Evolutionary conservation across 2,888 invertebrate genomes (phyloP).

Genomic region (Callosobruchus maculatus): DNA sequence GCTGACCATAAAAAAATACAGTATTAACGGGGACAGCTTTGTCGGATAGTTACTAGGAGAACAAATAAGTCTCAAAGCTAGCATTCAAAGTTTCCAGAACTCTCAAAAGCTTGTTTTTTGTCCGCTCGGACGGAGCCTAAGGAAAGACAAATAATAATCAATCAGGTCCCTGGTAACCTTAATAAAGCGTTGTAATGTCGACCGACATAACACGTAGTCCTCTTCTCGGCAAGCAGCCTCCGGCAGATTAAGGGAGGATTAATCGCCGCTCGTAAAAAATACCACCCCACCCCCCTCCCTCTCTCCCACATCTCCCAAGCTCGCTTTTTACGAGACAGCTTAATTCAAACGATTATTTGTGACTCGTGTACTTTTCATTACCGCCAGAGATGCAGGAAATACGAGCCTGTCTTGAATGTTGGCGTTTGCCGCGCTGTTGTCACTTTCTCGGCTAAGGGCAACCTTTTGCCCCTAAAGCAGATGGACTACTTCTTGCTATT

Average conservation of each 20-base stretch:
- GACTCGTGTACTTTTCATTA: slow-evolving; percentile 20
- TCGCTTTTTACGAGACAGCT: slow-evolving; percentile 19
- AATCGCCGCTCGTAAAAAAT: slow-evolving; percentile 17
- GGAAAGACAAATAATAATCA: background rate
- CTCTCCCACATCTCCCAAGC: background rate
- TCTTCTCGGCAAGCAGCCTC: background rate
- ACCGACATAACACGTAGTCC: background rate
- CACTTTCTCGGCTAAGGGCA: background rate
- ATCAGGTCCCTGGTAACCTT: background rate
- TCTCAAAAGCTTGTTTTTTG: no score
- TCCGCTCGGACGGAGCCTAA: no score
- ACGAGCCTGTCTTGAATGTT: slow-evolving; percentile 5
- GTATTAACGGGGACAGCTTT: no score
- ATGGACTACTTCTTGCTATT: no score
- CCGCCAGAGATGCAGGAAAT: slow-evolving; percentile 12
- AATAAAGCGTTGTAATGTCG: background rate
- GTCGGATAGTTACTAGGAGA: no score
- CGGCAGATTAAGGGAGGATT: slow-evolving; percentile 17
- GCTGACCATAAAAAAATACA: no score
- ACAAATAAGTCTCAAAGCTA: no score
- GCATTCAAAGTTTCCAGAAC: no score
- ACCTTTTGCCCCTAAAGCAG: no score
- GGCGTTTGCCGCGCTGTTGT: background rate
- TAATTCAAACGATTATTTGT: slow-evolving; percentile 23
- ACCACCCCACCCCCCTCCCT: background rate